Percentiles rank a stretch among this genome's conserved stretches.
Conservation (phyloP, 2,113 vertebrate genomes). For the Geococcyx californianus region DNA sequence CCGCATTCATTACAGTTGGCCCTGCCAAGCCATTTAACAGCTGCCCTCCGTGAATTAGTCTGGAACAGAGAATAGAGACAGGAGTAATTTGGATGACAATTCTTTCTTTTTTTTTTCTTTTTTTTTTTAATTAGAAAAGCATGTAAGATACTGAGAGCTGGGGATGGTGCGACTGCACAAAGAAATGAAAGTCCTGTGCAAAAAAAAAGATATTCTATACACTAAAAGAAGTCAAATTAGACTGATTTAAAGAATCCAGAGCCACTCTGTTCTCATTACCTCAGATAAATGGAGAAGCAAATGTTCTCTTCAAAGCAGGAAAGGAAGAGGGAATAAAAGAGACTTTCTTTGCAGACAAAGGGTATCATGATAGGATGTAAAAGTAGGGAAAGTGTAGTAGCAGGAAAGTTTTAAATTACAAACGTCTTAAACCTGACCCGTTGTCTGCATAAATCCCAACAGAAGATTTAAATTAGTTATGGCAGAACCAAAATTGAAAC, state of each 20-base stretch:
- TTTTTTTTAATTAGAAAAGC: background rate
- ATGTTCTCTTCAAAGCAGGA: conserved; percentile 15
- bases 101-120: background rate
- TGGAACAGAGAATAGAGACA: conserved; percentile 51
- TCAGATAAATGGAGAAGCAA: conserved; percentile 20
- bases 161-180: background rate
- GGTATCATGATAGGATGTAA: background rate
- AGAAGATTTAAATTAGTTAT: conserved; percentile 17
- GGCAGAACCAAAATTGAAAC: background rate
- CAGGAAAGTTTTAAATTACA: background rate
- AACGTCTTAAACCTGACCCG: background rate
- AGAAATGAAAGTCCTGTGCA: background rate
- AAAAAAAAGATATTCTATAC: background rate
- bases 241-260: background rate
- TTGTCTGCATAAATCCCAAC: background rate
- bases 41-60: conserved; percentile 94
- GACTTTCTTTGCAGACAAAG: background rate
- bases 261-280: conserved; percentile 1
- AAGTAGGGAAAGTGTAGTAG: background rate
- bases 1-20: conserved; percentile 91
- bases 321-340: background rate
- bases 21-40: conserved; percentile 93
- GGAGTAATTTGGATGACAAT: background rate
- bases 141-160: background rate
- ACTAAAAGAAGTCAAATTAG: background rate